These are phyloP conservation scores for Drosophila ficusphila DNA, from an alignment of 1,140 invertebrate species.

Conservation along the genomic window DNA sequence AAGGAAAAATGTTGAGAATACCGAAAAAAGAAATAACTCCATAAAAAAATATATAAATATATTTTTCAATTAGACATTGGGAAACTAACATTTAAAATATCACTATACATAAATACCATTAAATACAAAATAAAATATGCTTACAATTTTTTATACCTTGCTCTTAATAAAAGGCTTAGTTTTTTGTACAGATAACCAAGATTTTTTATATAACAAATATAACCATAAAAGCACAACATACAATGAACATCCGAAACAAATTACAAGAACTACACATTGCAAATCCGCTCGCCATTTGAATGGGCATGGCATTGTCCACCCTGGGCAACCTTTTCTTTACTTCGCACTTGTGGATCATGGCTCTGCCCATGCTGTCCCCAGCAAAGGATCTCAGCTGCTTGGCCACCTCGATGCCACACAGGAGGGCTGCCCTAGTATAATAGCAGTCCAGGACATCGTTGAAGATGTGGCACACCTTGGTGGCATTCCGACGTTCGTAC, in stretches of 20 bases:
- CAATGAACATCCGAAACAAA: constrained; percentile 1
- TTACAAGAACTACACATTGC: background rate
- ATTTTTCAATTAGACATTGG: too few species aligned
- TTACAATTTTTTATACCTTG: too few species aligned
- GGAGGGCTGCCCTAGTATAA: constrained; percentile 65
- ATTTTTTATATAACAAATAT: background rate
- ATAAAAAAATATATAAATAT: too few species aligned
- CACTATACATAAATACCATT: too few species aligned
- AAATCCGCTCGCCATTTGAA: too few species aligned
- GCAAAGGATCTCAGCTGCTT: constrained; percentile 66
- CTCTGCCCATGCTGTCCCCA: constrained; percentile 56
- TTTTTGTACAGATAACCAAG: too few species aligned
- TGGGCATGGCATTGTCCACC: constrained; percentile 62
- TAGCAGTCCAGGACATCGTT: constrained; percentile 76
- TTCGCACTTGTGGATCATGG: constrained; percentile 45
- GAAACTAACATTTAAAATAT: too few species aligned
- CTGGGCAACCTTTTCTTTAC: constrained; percentile 41
- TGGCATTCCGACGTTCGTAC: constrained; percentile 66
- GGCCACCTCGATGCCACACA: constrained; percentile 69
- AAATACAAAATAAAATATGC: too few species aligned
- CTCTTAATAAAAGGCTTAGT: too few species aligned
- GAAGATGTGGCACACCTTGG: constrained; percentile 53
- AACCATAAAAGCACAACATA: background rate
- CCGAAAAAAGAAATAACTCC: too few species aligned
- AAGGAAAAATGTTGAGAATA: too few species aligned